Evolutionary conservation across 2,888 invertebrate genomes (phyloP), one percentile per base, ranked within the genome.

Genomic region (Rhynchonema sp.): DNA sequence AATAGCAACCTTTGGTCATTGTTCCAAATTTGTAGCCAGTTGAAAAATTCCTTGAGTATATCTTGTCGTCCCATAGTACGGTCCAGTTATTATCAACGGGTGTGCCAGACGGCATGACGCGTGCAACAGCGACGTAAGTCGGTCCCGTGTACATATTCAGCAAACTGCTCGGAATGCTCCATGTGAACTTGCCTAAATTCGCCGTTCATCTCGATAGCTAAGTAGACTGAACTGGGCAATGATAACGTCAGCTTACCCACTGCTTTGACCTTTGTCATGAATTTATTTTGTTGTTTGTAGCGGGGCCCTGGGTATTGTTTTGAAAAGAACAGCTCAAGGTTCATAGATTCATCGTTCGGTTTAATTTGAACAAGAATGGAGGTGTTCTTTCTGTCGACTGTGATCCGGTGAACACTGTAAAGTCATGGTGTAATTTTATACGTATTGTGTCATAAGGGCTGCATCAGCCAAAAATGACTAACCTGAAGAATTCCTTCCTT

Each of bases 1-100:
- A 76, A 57, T 71, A 70, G 64, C 76, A 77, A 2, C 73, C 73
- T 1, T 74, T 69, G 25, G 72, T 68, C 62, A 66, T 72, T 2
- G 73, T 67, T 20, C 69, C 62, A n/a, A 77, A 61, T 26, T 66
- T 64, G 64, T 74, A 76, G 61, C 72, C 67, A 23, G 70, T 69
- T 1, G 66, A 66, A 62, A 74, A 73, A 25, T 67, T 64, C 17
- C 38, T 38, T 38, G 38, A 38, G 17, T 13, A 38, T 13, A 38
- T 17, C 17, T 38, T 6, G 17, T 38, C 17, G 38, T 38, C 17
- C 38, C 38, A 38, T 6, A 38, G 38, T 17, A 38, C 38, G 17
- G 38, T 38, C 6, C 6, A 13, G 17, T 38, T 38, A 17, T 38
- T 38, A 17, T 38, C 38, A 38, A 38, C 38, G 17, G 38, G 38